Percentiles rank a stretch among this genome's conserved stretches.
Evolutionary conservation across 2,113 vertebrate genomes (phyloP).

Genomic region (Ciconia boyciana): DNA sequence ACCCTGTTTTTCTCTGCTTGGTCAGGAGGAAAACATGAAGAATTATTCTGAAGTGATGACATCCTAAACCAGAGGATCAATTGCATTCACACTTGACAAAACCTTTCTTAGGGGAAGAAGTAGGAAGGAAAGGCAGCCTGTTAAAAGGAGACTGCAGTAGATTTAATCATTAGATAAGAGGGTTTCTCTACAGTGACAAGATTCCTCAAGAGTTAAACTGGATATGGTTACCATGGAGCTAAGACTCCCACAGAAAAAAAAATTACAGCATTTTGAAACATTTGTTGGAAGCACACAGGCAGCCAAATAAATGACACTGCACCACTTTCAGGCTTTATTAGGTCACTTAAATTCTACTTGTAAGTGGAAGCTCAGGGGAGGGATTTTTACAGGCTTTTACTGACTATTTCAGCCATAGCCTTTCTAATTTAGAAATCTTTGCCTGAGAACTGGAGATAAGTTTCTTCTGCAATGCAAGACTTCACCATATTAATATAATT

Average conservation of each 20-base stretch:
- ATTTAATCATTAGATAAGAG: conserved; percentile 48
- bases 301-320: conserved; percentile 60
- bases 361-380: not conserved
- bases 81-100: not conserved
- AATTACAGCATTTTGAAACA: conserved; percentile 67
- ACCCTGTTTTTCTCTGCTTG: not conserved
- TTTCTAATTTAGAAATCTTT: not conserved
- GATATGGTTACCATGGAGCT: conserved; percentile 74
- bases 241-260: conserved; percentile 59
- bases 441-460: not conserved
- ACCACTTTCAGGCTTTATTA: conserved; percentile 42
- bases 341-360: conserved; percentile 45
- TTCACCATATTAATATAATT: not conserved
- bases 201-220: conserved; percentile 58
- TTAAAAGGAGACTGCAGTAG: not conserved
- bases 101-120: not conserved
- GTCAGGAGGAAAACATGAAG: not conserved
- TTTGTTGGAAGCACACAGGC: conserved; percentile 56
- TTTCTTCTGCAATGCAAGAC: not conserved
- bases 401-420: not conserved
- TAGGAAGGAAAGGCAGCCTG: not conserved
- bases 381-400: not conserved
- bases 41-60: not conserved
- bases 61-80: not conserved
- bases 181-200: conserved; percentile 11